These are phyloP conservation scores for Drosophila parvula DNA, from an alignment of 1,140 invertebrate genomes.

Conservation along the genomic window DNA sequence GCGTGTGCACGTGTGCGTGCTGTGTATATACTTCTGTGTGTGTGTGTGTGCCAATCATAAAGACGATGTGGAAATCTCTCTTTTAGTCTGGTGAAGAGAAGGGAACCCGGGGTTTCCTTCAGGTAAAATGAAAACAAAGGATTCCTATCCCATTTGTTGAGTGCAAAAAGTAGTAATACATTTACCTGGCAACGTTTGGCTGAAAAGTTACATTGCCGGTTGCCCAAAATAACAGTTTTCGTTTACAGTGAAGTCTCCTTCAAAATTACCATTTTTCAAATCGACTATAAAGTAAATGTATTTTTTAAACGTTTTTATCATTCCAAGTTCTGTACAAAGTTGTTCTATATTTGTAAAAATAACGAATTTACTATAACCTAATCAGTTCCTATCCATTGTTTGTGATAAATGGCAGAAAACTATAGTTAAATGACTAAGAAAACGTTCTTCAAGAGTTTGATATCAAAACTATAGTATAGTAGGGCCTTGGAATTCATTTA, in stretches of 20 bases:
- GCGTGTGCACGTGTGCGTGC: conserved; percentile 52
- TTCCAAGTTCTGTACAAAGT: too few species aligned
- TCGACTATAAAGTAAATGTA: too few species aligned
- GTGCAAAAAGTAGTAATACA: background rate
- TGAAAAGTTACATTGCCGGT: background rate
- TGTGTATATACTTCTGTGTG: conserved; percentile 22
- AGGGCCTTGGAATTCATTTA: background rate
- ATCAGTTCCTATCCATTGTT: too few species aligned
- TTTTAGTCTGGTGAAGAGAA: background rate
- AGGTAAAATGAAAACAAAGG: conserved; percentile 7
- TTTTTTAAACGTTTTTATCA: too few species aligned
- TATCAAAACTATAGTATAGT: too few species aligned
- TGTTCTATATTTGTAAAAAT: too few species aligned
- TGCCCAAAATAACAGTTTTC: conserved; percentile 1
- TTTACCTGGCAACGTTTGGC: conserved; percentile 14
- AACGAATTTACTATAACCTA: too few species aligned
- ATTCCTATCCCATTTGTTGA: background rate
- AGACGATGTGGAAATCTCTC: conserved; percentile 22
- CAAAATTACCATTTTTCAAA: too few species aligned
- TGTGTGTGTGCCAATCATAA: conserved; percentile 12
- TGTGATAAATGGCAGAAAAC: too few species aligned
- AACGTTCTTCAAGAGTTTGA: too few species aligned
- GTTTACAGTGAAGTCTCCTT: background rate
- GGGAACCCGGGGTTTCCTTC: background rate
- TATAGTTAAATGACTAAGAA: too few species aligned